These are phyloP conservation scores for Euura saliciscinereae DNA, from an alignment of 1,140 invertebrate species.

Conservation along the genomic window DNA sequence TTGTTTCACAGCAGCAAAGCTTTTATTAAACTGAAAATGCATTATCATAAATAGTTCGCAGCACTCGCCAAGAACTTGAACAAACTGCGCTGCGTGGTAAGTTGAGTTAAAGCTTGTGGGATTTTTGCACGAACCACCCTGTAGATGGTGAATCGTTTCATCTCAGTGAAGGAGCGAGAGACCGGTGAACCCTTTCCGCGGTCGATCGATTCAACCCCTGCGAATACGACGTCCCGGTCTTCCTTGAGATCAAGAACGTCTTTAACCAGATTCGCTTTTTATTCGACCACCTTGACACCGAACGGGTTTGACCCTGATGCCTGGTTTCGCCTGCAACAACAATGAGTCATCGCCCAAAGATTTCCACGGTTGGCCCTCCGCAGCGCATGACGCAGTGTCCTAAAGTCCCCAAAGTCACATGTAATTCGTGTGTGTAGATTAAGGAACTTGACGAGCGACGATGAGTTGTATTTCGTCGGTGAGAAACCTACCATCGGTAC, in stretches of 20 bases:
- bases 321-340: background rate
- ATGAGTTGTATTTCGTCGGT: background rate
- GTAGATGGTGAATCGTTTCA: background rate
- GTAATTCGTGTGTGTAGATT: background rate
- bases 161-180: background rate
- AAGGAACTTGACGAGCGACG: background rate
- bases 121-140: background rate
- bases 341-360: slow-evolving; percentile 1
- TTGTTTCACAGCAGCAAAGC: too few relatives aligned
- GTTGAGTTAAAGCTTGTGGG: background rate
- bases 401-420: background rate
- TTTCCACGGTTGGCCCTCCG: background rate
- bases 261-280: background rate
- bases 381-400: background rate
- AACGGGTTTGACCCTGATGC: background rate
- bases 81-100: background rate
- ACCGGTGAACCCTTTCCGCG: background rate
- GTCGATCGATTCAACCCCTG: background rate
- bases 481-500: too few relatives aligned
- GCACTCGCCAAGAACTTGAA: too few relatives aligned
- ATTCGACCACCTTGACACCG: background rate
- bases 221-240: background rate
- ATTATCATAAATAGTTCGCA: too few relatives aligned
- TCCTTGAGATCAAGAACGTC: background rate
- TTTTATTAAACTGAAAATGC: too few relatives aligned